Percentiles rank a stretch among this genome's conserved stretches.
These are phyloP conservation scores for Biston betularia DNA, from an alignment of 2,888 invertebrate genomes.

Conservation along the genomic window DNA sequence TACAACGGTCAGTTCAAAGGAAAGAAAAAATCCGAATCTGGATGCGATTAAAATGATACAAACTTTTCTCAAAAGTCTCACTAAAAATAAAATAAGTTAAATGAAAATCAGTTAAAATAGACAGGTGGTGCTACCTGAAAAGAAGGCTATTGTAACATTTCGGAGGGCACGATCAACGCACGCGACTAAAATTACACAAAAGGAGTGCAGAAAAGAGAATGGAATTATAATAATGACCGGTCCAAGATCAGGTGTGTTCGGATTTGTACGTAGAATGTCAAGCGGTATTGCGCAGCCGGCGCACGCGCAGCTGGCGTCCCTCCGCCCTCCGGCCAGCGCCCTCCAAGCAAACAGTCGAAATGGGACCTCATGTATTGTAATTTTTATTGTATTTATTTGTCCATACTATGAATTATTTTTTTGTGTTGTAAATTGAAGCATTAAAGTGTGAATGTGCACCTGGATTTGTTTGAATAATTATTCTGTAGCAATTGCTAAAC, in stretches of 20 bases:
- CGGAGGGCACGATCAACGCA: constrained; percentile 53
- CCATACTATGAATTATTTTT: constrained; percentile 43
- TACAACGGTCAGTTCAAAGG: constrained; percentile 89
- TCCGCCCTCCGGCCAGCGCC: constrained; percentile 68
- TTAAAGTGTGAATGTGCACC: constrained; percentile 48
- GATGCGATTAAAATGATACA: constrained; percentile 31
- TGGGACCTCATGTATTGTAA: constrained; percentile 69
- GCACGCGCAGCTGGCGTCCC: constrained; percentile 79
- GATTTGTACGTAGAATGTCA: constrained; percentile 81
- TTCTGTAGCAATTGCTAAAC: constrained; percentile 1
- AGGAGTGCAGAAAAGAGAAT: constrained; percentile 64
- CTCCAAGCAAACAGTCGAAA: constrained; percentile 72
- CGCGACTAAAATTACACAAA: constrained; percentile 62
- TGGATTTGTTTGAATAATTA: constrained; percentile 38
- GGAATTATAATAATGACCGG: constrained; percentile 77
- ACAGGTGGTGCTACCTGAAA: constrained; percentile 35
- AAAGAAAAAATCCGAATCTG: constrained; percentile 39
- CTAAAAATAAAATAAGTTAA: constrained; percentile 7
- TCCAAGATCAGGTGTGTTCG: constrained; percentile 80
- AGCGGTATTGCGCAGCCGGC: constrained; percentile 76
- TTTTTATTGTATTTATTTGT: constrained; percentile 57
- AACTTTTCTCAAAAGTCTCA: background rate
- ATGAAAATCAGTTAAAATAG: constrained; percentile 22
- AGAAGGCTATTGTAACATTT: constrained; percentile 43
- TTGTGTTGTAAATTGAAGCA: constrained; percentile 44